Evolutionary conservation across 2,113 vertebrate genomes (phyloP), one percentile per base, ranked within the genome.

Genomic region (Equus quagga): DNA sequence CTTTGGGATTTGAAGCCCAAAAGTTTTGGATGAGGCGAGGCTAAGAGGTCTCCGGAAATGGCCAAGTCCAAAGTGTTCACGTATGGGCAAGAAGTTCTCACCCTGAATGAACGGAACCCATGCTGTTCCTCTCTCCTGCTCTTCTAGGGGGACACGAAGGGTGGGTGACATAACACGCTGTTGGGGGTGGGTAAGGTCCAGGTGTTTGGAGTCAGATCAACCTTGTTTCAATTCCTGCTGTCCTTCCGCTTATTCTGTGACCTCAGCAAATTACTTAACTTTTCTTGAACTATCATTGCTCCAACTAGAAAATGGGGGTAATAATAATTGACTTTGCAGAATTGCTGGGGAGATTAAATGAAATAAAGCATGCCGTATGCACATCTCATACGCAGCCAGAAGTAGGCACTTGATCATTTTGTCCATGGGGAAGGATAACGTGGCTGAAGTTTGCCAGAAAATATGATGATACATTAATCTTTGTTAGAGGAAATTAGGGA

Each of bases 101-200:
- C 31, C 36, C 21, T 36, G 7, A 8, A 26, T 49, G 70, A 84
- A 65, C 13, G 28, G 83, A n/a, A 41, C 33, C 33, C 12, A 0
- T 33, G 51, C 33, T 31, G 44, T 36, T 75, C 28, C 31, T n/a
- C 28, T 69, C 49, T 78, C 12, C 36, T 54, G 51, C 19, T 11
- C 17, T 83, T 82, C 44, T 72, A 79, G 8, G 44, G 73, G 46
- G 21, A 3, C 15, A 5, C 0, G 0, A 15, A 28, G 28, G 33
- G 26, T n/a, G 14, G 0, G 21, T 5, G 70, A 17, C 5, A 51
- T 17, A 31, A 8, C 10, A 1, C 0, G 1, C 28, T 41, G 8
- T 8, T 70, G 12, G 3, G 54, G 17, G n/a, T 11, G n/a, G 36
- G 3, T 83, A 15, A 79, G 18, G 26, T 9, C 49, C 10, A 12